Conservation (phyloP, 1,140 invertebrate genomes). For the Diprion similis region DNA sequence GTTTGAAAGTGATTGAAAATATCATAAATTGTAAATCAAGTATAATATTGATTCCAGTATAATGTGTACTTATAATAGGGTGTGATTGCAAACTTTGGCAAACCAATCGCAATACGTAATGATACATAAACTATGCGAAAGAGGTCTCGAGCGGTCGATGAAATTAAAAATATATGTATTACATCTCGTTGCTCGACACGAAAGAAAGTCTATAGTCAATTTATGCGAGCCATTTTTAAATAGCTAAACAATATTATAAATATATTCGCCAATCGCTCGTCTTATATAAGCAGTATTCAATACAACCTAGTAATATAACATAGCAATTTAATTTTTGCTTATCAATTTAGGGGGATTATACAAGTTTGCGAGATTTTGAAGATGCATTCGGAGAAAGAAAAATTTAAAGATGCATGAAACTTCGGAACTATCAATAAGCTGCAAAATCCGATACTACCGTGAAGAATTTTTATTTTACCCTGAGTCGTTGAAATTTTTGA, state of each 20-base stretch:
- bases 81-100: neutral
- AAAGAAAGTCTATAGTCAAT: conserved; percentile 54
- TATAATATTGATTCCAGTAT: neutral
- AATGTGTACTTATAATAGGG: neutral
- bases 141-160: neutral
- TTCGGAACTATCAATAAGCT: too few species aligned
- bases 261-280: conserved; percentile 1
- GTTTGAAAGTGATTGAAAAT: neutral
- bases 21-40: neutral
- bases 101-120: neutral
- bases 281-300: conserved; percentile 37
- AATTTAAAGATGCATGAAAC: too few species aligned
- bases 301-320: conserved; percentile 34
- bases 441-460: too few species aligned
- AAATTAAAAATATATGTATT: neutral
- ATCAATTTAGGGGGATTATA: neutral
- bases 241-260: conserved; percentile 9
- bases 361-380: too few species aligned
- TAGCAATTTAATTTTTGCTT: conserved; percentile 5
- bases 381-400: too few species aligned
- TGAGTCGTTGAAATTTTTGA: too few species aligned
- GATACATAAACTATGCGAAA: neutral
- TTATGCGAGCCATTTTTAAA: conserved; percentile 53
- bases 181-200: conserved; percentile 27
- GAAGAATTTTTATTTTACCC: too few species aligned